Conservation (phyloP, 2,888 invertebrate genomes). For the Sisyra nigra region DNA sequence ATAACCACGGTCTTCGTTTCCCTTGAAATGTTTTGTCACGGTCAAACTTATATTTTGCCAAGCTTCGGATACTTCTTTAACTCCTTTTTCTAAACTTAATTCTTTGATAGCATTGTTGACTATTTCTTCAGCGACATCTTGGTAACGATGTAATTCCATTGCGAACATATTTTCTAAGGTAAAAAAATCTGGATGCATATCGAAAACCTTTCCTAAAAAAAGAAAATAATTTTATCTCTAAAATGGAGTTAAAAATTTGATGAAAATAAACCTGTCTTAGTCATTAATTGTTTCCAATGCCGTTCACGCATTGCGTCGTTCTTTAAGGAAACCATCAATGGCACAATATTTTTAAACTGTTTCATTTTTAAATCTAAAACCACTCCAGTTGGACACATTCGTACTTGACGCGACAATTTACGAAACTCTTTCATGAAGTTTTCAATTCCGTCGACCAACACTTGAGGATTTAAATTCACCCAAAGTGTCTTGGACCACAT, state of each 20-base stretch:
- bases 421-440: conserved; percentile 64
- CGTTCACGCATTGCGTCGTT: conserved; percentile 79
- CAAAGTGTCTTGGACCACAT: conserved; percentile 77
- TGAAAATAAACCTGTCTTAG: conserved; percentile 45
- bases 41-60: conserved; percentile 51
- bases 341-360: conserved; percentile 73
- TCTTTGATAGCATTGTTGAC: conserved; percentile 83
- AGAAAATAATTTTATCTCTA: not conserved
- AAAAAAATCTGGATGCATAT: conserved; percentile 78
- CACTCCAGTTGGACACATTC: conserved; percentile 41
- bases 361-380: conserved; percentile 71
- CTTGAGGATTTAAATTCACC: conserved; percentile 72
- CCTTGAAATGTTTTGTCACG: conserved; percentile 49
- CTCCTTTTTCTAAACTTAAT: conserved; percentile 75
- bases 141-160: conserved; percentile 78
- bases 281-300: conserved; percentile 83
- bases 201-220: conserved; percentile 48
- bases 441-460: conserved; percentile 73
- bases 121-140: conserved; percentile 72
- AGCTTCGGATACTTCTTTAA: conserved; percentile 63
- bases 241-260: not conserved
- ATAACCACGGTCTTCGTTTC: conserved; percentile 62
- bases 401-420: conserved; percentile 49
- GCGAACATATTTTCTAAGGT: conserved; percentile 84
- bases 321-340: conserved; percentile 79